Conservation (phyloP, 2,888 invertebrate species). For the Trissolcus japonicus region DNA sequence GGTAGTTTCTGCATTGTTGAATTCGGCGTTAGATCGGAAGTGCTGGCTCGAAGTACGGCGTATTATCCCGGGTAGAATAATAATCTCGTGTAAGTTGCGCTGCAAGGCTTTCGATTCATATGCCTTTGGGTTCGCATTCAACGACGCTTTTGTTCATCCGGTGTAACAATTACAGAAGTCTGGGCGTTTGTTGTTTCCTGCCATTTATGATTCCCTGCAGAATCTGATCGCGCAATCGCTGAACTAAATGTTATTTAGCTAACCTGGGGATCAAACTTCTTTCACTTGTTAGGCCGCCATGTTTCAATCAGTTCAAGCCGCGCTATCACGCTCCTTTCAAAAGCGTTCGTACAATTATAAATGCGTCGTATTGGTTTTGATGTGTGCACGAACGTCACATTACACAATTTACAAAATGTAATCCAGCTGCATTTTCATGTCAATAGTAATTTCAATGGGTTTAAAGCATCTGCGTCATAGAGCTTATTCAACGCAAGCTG, state of each 20-base stretch:
- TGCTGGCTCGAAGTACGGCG: constrained; percentile 27
- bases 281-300: background rate
- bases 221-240: constrained; percentile 33
- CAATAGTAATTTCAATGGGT: constrained; percentile 16
- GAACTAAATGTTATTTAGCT: constrained; percentile 43
- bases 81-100: constrained; percentile 42
- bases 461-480: background rate
- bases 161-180: constrained; percentile 52
- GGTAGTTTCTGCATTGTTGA: constrained; percentile 45
- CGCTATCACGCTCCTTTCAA: constrained; percentile 7
- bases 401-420: constrained; percentile 13
- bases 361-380: constrained; percentile 24
- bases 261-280: constrained; percentile 29
- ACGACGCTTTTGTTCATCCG: constrained; percentile 36
- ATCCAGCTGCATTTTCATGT: constrained; percentile 16
- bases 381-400: background rate
- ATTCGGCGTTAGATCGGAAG: constrained; percentile 18
- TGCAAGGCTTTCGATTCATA: constrained; percentile 39
- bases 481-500: no score
- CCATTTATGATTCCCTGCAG: constrained; percentile 28
- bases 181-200: constrained; percentile 15
- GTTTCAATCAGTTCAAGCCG: no score
- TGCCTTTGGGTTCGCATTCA: constrained; percentile 30
- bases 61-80: constrained; percentile 38
- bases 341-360: constrained; percentile 29